Base-by-base conservation (phyloP, 2,888 invertebrate species). In the Lasioglossum pauxillum region DNA sequence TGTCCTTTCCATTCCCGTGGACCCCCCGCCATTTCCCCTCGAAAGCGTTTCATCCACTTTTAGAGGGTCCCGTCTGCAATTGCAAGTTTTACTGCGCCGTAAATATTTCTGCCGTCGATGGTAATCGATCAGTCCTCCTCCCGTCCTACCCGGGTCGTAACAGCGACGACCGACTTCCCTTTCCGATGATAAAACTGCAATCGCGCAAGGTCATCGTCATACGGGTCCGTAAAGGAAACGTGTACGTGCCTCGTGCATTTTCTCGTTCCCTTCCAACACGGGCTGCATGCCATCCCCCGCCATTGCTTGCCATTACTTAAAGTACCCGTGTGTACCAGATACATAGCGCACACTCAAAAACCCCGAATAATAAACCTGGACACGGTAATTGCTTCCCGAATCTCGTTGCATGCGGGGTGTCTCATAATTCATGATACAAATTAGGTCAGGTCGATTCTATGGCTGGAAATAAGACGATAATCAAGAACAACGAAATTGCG, bases 31-130 rank as follows among this genome's bases (percentile, higher is more conserved):
- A 31, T 67, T 35, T 67, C 64, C 27, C 23, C 27, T 53, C 44
- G 49, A 44, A 69, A 84, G 69, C 77, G 69, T 69, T 69, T 69
- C 76, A 44, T 72, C 67, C 78, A 41, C 31, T 78, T 83, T 78
- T 38, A n/a, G 64, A 73, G 19, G 31, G 27, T 76, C 75, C 81
- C 75, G 81, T 69, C 78, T 53, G 83, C 79, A 80, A 87, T 77
- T 83, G 75, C 77, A 87, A 85, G 75, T 87, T 83, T 90, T 84
- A 87, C 77, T 84, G 77, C 69, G 31, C 87, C 80, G 79, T 87
- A 90, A 90, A 90, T 90, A 90, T 85, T 90, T 87, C 78, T 69
- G n/a, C 49, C 78, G 38, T 35, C 75, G 83, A 80, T 80, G 57
- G 84, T 83, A 82, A 80, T 85, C 87, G 87, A 87, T 87, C 85